Evolutionary conservation across 1,140 invertebrate genomes (phyloP).

Genomic region (Tribolium castaneum): DNA sequence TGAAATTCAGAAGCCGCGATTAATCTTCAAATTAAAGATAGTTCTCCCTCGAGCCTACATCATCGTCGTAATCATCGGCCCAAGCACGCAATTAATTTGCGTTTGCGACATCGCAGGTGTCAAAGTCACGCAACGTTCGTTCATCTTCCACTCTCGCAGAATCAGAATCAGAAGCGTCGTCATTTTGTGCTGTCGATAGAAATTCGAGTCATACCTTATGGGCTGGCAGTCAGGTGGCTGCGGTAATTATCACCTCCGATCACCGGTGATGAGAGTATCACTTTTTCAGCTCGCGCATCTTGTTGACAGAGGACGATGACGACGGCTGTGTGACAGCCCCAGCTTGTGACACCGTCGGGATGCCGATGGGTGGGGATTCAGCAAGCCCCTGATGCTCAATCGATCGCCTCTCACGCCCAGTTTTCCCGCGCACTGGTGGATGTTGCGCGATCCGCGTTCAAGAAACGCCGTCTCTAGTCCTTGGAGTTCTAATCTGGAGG

Average conservation of each 20-base stretch:
- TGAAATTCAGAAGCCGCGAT: no score
- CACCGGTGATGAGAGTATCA: slow-evolving; percentile 27
- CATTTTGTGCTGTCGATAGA: neutral
- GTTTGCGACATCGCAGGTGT: neutral
- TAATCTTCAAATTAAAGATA: no score
- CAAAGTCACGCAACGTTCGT: neutral
- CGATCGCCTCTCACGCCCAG: slow-evolving; percentile 62
- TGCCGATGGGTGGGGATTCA: slow-evolving; percentile 52
- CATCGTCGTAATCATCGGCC: no score
- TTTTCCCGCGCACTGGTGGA: slow-evolving; percentile 59
- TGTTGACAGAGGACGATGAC: slow-evolving; percentile 54
- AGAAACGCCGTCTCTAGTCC: slow-evolving; percentile 43
- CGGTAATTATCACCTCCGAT: neutral
- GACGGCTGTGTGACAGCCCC: slow-evolving; percentile 43
- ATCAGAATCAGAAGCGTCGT: neutral
- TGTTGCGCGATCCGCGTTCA: slow-evolving; percentile 53
- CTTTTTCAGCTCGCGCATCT: slow-evolving; percentile 57
- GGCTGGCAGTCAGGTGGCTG: slow-evolving; percentile 2
- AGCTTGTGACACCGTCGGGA: slow-evolving; percentile 50
- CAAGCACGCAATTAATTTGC: neutral
- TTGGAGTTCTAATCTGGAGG: slow-evolving; percentile 52
- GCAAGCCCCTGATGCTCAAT: slow-evolving; percentile 59
- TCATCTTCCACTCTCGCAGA: neutral
- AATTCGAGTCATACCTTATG: slow-evolving; percentile 43
- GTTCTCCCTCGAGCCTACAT: no score